Evolutionary conservation across 2,888 invertebrate species (phyloP).

Genomic region (Venustoraphidia nigricollis): DNA sequence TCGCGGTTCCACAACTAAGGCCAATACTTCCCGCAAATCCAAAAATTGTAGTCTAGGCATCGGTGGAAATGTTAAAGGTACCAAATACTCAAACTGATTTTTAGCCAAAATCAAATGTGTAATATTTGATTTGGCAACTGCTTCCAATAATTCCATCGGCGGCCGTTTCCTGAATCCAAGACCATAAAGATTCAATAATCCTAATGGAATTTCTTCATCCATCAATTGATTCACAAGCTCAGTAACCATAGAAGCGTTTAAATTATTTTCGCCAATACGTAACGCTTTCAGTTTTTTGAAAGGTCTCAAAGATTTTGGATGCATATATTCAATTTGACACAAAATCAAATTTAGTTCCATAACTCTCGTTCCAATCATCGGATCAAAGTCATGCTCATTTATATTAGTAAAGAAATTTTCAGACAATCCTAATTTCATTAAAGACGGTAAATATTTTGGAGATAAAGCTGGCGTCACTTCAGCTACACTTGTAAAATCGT

Average conservation of each 20-base stretch:
- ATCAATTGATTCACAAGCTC: slow-evolving; percentile 27
- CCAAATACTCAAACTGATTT: slow-evolving; percentile 40
- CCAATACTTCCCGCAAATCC: slow-evolving; percentile 36
- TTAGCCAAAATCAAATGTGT: slow-evolving; percentile 30
- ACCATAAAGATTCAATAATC: slow-evolving; percentile 32
- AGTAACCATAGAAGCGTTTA: slow-evolving; percentile 29
- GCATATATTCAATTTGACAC: slow-evolving; percentile 36
- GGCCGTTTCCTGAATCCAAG: slow-evolving; percentile 36
- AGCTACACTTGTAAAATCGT: slow-evolving; percentile 32
- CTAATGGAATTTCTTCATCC: slow-evolving; percentile 26
- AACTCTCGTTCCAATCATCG: slow-evolving; percentile 30
- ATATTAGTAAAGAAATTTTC: slow-evolving; percentile 35
- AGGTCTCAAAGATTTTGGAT: slow-evolving; percentile 32
- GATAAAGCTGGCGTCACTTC: slow-evolving; percentile 30
- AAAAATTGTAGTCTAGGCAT: slow-evolving; percentile 38
- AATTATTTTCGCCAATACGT: slow-evolving; percentile 36
- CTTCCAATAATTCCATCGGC: slow-evolving; percentile 30
- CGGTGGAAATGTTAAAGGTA: slow-evolving; percentile 32
- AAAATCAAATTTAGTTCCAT: slow-evolving; percentile 32
- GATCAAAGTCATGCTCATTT: slow-evolving; percentile 27
- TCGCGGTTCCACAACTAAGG: slow-evolving; percentile 29
- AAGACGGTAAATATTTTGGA: slow-evolving; percentile 28
- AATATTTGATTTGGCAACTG: slow-evolving; percentile 34
- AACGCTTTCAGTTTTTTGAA: slow-evolving; percentile 30
- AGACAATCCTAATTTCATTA: slow-evolving; percentile 33